phyloP scores from a whole-genome alignment of 2,888 invertebrate species.

The Limnephilus marmoratus region DNA sequence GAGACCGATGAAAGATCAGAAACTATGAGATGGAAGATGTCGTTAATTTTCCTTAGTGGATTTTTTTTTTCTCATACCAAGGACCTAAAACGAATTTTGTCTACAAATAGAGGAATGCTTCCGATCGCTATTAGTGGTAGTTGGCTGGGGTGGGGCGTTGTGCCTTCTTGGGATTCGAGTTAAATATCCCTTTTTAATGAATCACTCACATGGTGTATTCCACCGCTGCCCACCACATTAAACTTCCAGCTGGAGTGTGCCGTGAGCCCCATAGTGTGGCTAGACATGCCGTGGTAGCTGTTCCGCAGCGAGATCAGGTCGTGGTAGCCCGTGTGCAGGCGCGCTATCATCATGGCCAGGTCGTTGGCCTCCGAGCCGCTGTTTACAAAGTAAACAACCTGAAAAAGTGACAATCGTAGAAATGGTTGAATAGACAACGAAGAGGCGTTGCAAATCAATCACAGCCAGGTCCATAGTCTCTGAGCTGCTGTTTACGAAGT shows the following conservation, averaged over 20 bases:
- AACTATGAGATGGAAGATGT: too few species aligned
- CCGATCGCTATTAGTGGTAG: too few species aligned
- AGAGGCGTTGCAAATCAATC: constrained; percentile 69
- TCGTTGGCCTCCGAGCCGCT: constrained; percentile 99
- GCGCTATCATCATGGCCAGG: constrained; percentile 91
- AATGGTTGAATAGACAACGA: too few species aligned
- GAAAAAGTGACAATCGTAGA: constrained; percentile 44
- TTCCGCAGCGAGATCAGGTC: constrained; percentile 93
- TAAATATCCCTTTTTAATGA: neutral
- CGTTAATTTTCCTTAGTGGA: too few species aligned
- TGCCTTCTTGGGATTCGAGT: too few species aligned
- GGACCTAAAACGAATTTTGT: too few species aligned
- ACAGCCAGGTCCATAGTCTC: constrained; percentile 98
- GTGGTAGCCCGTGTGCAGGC: constrained; percentile 89
- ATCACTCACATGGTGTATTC: constrained; percentile 86
- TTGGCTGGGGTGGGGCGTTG: too few species aligned
- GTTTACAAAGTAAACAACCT: constrained; percentile 95
- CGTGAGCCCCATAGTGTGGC: constrained; percentile 88
- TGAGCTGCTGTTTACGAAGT: constrained; percentile 96
- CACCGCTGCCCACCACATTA: constrained; percentile 83
- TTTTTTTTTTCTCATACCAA: too few species aligned
- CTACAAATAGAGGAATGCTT: too few species aligned
- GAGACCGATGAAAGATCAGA: too few species aligned
- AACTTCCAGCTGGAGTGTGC: constrained; percentile 89
- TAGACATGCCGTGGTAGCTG: constrained; percentile 95